Evolutionary conservation across 2,888 invertebrate species (phyloP), one percentile per base, ranked within the genome.

Genomic region (Macrophya alboannulata): DNA sequence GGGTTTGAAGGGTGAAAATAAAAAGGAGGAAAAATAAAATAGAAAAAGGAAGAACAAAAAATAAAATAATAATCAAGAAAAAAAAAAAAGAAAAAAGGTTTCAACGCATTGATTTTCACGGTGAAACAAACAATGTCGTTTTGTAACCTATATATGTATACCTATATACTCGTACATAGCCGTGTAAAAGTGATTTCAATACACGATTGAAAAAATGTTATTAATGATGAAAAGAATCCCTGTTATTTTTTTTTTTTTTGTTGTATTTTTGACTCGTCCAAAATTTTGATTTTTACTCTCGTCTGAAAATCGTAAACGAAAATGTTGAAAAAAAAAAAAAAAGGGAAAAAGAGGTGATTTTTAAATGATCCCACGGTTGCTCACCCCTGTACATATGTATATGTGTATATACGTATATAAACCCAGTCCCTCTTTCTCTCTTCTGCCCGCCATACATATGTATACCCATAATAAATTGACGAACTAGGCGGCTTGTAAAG

Each of bases 81-180:
- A 15, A 25, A 48, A 21, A 59, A 31, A 31, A 48, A 76, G 5
- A 21, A 81, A 59, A 62, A 59, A 40, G 59, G 21, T 62, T 31
- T 43, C 1, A 81, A 81, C 81, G 81, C 81, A 81, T 81, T 81
- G 81, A 81, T 81, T 81, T 81, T 81, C 81, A 81, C 81, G 62
- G 40, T 62, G 81, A 81, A 81, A 81, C 81, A 81, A 81, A 81
- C 81, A 81, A 62, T 81, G 81, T 77, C 77, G 77, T 81, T 21
- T 21, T 37, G 55, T 55, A 55, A 55, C 17, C 12, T 74, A 48
- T 45, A 74, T n/a, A n/a, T n/a, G n/a, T n/a, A n/a, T n/a, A n/a
- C n/a, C n/a, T n/a, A n/a, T n/a, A n/a, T n/a, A n/a, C n/a, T n/a
- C n/a, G n/a, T n/a, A n/a, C n/a, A n/a, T 55, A n/a, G 48, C 21